Evolutionary conservation across 2,888 invertebrate genomes (phyloP), one percentile per base, ranked within the genome.

Genomic region (Neuroscelio doddi): DNA sequence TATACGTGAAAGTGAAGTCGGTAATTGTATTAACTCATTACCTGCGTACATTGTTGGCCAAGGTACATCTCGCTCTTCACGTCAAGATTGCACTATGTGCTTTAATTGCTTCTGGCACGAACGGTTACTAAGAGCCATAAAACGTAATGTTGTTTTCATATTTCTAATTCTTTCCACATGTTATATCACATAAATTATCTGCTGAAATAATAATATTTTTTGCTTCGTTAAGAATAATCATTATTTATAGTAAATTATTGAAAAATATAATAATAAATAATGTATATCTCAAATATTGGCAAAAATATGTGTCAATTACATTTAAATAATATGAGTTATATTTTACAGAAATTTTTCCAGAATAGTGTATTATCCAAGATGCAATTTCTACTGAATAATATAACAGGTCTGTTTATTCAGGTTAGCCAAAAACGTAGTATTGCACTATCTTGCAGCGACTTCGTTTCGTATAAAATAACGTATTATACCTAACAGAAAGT

Each of bases 21-120:
- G 62, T 67, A 64, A 69, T 69, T 64, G 69, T 58, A 64, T 69
- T 57, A 66, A 47, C 53, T 56, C 52, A 46, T 42, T 63, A 63
- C 53, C 46, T 46, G 55, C 55, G 52, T 44, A 63, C 51, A 53
- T 47, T 51, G 58, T 46, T 64, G 52, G 49, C 41, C 61, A 27
- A 49, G 34, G 44, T 39, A 44, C 50, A 24, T 3, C 24, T 53
- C 27, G 39, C 26, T 42, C n/a, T 42, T 26, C 42, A 42, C 10
- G 21, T 42, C 26, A 26, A 10, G 8, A 24, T 15, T 44, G 8
- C 8, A 29, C 15, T 5, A 29, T 29, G 12, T 8, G 44, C 29
- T 44, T 44, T 29, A 24, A 44, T 44, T 29, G 14, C 16, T 9
- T 29, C 15, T 44, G 27, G 42, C 61, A 64, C 56, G 61, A 68